These are phyloP conservation scores for Tachyglossus aculeatus DNA, from an alignment of 2,797 vertebrate genomes.

Conservation along the genomic window DNA sequence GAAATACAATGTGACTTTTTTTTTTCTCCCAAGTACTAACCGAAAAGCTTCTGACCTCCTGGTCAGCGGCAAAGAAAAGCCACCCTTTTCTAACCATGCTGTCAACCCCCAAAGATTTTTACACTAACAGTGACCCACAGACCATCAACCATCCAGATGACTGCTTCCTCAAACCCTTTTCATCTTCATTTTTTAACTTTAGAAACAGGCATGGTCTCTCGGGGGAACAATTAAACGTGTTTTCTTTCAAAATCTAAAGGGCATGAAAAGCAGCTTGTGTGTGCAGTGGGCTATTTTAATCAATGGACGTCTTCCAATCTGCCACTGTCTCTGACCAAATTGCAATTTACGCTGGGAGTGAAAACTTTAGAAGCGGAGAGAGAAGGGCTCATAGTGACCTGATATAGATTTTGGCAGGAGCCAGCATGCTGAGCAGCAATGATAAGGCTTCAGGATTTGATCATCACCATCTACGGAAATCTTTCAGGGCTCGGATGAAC, in stretches of 20 bases:
- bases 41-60: constrained; percentile 10
- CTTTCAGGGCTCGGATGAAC: constrained; percentile 8
- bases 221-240: constrained; percentile 72
- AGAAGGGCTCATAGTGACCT: neutral
- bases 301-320: constrained; percentile 55
- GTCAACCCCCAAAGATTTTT: constrained; percentile 18
- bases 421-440: neutral
- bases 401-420: constrained; percentile 28
- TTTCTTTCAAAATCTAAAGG: constrained; percentile 71
- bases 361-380: constrained; percentile 21
- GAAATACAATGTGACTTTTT: neutral
- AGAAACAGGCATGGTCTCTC: constrained; percentile 67
- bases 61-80: constrained; percentile 5
- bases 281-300: constrained; percentile 64
- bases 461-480: constrained; percentile 39
- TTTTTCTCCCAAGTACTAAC: neutral
- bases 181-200: constrained; percentile 61
- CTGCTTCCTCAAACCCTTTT: constrained; percentile 44
- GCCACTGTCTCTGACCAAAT: constrained; percentile 51
- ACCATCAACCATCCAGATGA: neutral
- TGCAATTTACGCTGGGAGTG: constrained; percentile 42
- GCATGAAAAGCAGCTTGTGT: constrained; percentile 58
- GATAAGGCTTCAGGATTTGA: constrained; percentile 41
- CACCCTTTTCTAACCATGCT: neutral
- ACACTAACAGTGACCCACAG: neutral